A percentile compares a stretch with the other conserved stretches of the same genome.
phyloP scores from a whole-genome alignment of 92 coral and sea anemone genomes.

The Pocillopora grandis region DNA sequence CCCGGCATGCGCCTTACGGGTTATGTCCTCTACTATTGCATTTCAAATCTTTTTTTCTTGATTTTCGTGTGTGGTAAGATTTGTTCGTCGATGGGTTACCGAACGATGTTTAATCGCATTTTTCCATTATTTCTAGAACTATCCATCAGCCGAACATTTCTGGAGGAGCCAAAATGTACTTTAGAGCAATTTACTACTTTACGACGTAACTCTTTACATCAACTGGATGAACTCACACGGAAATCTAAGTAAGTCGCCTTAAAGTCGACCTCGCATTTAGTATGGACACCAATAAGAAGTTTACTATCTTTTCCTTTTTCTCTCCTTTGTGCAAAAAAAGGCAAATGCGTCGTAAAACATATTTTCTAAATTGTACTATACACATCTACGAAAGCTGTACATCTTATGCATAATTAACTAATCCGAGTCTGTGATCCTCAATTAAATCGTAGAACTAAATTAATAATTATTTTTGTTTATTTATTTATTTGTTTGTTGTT shows the following conservation, averaged over 20 bases:
- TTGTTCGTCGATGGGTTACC: too few species aligned
- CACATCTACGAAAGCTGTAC: too few species aligned
- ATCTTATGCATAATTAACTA: too few species aligned
- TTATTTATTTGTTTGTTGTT: too few species aligned
- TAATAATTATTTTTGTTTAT: too few species aligned
- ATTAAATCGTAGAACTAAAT: too few species aligned
- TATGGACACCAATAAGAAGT: neutral
- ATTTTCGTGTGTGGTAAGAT: neutral
- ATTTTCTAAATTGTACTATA: too few species aligned
- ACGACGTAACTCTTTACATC: neutral
- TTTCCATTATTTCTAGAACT: neutral
- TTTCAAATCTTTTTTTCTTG: neutral
- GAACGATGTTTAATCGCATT: neutral
- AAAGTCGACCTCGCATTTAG: neutral
- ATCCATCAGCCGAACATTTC: neutral
- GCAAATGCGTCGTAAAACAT: too few species aligned
- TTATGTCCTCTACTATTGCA: neutral
- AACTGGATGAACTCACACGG: neutral
- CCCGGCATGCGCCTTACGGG: too few species aligned
- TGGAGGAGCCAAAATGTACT: slow-evolving; percentile 11
- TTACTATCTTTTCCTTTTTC: neutral
- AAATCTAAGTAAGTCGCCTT: neutral
- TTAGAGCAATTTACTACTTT: slow-evolving; percentile 9
- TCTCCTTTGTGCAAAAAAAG: too few species aligned
- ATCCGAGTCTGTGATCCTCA: too few species aligned